Evolutionary conservation across 2,113 vertebrate genomes (phyloP).

Genomic region (Cettia cetti): DNA sequence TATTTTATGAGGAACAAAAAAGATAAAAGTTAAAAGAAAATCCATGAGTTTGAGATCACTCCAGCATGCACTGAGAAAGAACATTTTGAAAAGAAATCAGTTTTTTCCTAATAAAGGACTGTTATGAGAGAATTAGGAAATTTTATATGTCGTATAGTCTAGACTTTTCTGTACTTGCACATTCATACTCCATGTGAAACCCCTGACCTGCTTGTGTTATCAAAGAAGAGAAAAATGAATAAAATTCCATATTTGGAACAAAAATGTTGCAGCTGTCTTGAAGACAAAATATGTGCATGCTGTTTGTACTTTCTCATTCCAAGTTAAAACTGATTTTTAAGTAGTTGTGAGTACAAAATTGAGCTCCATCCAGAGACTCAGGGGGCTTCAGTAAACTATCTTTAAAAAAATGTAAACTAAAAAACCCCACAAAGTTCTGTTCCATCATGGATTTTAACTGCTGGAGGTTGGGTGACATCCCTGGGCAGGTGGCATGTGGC

Average conservation of each 20-base stretch:
- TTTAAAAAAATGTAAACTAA: neutral
- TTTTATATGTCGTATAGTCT: neutral
- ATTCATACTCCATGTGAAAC: neutral
- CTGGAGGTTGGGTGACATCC: neutral
- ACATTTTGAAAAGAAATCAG: neutral
- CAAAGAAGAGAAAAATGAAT: neutral
- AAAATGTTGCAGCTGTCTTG: neutral
- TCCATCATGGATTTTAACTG: neutral
- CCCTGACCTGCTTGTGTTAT: neutral
- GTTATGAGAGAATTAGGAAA: neutral
- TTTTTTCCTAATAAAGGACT: neutral
- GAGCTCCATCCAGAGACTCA: neutral
- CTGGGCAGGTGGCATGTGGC: neutral
- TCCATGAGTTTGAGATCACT: neutral
- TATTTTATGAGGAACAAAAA: neutral
- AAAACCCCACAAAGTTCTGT: rapidly evolving
- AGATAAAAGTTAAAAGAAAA: neutral
- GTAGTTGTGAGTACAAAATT: neutral
- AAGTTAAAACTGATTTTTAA: neutral
- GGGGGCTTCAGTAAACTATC: neutral
- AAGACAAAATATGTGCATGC: neutral
- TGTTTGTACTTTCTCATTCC: neutral
- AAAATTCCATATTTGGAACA: neutral
- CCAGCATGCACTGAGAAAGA: neutral
- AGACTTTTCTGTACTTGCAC: neutral